Evolutionary conservation across 1,140 invertebrate species (phyloP), one percentile per base, ranked within the genome.

Genomic region (Archivesica marissinica): DNA sequence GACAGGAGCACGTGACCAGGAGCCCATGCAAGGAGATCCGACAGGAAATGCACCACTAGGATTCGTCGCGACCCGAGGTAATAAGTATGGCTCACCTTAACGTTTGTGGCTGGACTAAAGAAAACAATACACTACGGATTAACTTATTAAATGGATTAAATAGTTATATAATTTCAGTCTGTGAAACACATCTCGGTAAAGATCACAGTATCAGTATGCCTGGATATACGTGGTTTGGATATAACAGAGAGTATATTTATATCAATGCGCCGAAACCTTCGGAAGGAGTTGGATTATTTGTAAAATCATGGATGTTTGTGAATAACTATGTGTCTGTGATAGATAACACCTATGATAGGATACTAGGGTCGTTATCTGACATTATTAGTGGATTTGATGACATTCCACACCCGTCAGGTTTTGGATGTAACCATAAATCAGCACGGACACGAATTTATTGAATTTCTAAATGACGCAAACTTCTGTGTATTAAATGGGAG

Each of bases 221-320:
- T 7, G 30, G 30, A 25, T 75, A 75, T 25, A 15, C n/a, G 23
- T 75, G 72, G 72, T 52, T 75, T 25, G 72, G 72, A 7, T 54
- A 28, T 75, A 75, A 75, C 25, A 75, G 72, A 54, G 33, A 13
- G 6, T 23, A 79, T 25, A 79, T 85, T 11, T 76, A 86, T 52
- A 25, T 23, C 15, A 64, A 86, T 11, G 84, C 84, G 6, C 86
- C 81, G 0, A 87, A 87, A 76, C 44, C 28, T n/a, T 87, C 86
- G 13, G 86, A 70, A 35, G 82, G 76, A 30, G 77, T 87, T 1
- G 81, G 76, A 44, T 15, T 87, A n/a, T 72, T 87, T 25, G 28
- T 88, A 20, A 81, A 82, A 68, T 30, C 28, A 0, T 76, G 39
- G 68, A 80, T 81, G n/a, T 52, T 50, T 47, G 33, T 70, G 25